Evolutionary conservation across 2,113 vertebrate species (phyloP), one percentile per base, ranked within the genome.

Genomic region (Bothrops jararaca): DNA sequence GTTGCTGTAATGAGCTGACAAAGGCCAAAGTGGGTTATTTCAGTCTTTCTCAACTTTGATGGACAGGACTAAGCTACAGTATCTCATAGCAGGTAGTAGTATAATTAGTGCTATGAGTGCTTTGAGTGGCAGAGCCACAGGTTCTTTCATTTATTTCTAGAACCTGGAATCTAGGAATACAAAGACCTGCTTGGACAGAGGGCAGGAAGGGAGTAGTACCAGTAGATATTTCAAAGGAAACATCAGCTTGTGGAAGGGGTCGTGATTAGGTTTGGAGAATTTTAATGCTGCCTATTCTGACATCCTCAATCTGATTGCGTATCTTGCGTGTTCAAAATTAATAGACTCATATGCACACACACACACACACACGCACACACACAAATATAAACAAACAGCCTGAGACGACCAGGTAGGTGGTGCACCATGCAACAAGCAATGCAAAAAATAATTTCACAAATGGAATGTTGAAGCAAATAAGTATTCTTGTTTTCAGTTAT

Each of bases 51-150:
- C 48, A 22, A 53, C 92, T 90, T 85, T 86, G 89, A 85, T 53
- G 89, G 92, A 56, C 52, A 86, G 13, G 4, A 54, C 45, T 92
- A 89, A 92, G 92, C 88, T 39, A 39, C 89, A 64, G 80, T 39
- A 60, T 90, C 80, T 93, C 89, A 42, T 52, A 86, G 34, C 89
- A 53, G 23, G 52, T 56, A 39, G 89, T 64, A 57, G n/a, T 53
- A 93, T 93, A 93, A 93, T 93, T 93, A 93, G 80, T 86, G 89
- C 92, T 85, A 93, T 80, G 92, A 89, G 92, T 80, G 39, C n/a
- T n/a, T n/a, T n/a, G n/a, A n/a, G n/a, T n/a, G n/a, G 80, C 34
- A 18, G 89, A 64, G 80, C 89, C 92, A 64, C n/a, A n/a, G 89
- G 89, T 85, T 56, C 45, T 86, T 64, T 90, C 92, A 69, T 90